Evolutionary conservation across 1,140 invertebrate genomes (phyloP).

Genomic region (Vollenhovia emeryi): DNA sequence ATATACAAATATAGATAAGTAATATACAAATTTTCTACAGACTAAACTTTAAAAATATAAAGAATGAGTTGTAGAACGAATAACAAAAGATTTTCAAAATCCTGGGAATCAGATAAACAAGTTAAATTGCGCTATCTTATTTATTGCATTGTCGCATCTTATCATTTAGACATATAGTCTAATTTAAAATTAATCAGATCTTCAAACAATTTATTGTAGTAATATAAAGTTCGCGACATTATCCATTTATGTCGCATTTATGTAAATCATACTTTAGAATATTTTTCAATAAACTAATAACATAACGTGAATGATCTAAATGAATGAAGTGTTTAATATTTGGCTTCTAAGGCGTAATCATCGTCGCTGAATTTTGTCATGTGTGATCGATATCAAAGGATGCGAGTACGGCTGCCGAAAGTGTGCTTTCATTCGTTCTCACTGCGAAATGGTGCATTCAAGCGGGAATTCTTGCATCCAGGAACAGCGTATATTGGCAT

Average conservation of each 20-base stretch:
- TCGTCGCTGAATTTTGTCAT: not conserved
- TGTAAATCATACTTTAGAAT: not conserved
- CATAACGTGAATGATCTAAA: not conserved
- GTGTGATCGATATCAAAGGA: conserved; percentile 33
- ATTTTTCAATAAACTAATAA: not conserved
- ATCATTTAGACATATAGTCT: not conserved
- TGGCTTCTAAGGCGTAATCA: not conserved
- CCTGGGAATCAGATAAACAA: not conserved
- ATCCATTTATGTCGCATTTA: not conserved
- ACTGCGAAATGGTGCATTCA: conserved; percentile 19
- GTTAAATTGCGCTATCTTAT: not conserved
- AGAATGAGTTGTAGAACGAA: not conserved
- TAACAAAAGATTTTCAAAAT: not conserved
- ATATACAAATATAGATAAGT: not conserved
- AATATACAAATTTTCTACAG: not conserved
- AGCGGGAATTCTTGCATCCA: conserved; percentile 50
- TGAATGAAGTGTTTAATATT: not conserved
- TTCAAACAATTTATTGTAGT: not conserved
- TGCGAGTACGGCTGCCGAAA: not conserved
- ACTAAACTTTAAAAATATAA: not conserved
- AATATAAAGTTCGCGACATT: not conserved
- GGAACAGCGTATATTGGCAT: conserved; percentile 42
- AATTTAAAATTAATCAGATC: not conserved
- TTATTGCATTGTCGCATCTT: not conserved
- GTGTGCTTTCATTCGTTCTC: conserved; percentile 27